Percentiles rank a stretch among this genome's conserved stretches.
These are phyloP conservation scores for Temnothorax rugatulus DNA, from an alignment of 2,888 invertebrate genomes.

Conservation along the genomic window DNA sequence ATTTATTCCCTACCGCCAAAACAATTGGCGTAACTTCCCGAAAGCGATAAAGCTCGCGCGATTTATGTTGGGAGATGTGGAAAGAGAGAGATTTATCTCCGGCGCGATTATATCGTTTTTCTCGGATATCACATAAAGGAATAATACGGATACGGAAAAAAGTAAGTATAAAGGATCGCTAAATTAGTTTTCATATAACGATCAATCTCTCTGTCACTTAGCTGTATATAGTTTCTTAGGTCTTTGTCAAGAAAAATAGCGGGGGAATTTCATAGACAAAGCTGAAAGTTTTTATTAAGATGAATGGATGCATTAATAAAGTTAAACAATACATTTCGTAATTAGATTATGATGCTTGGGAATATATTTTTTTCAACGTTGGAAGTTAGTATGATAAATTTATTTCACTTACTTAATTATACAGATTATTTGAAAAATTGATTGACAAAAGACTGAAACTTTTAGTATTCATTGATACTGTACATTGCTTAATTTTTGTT, in stretches of 20 bases:
- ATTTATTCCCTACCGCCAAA: not conserved
- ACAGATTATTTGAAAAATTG: not conserved
- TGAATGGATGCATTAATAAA: conserved; percentile 4
- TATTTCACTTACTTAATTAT: not conserved
- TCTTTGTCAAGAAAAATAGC: conserved; percentile 23
- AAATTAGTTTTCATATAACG: conserved; percentile 57
- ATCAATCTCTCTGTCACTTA: conserved; percentile 58
- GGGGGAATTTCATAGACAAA: not conserved
- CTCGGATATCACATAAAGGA: not conserved
- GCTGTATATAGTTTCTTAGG: conserved; percentile 17
- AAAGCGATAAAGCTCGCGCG: not conserved
- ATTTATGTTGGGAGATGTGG: not conserved
- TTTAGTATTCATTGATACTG: not conserved
- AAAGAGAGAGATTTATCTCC: not conserved
- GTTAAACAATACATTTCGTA: not conserved
- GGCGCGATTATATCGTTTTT: conserved; percentile 17
- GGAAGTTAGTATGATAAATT: not conserved
- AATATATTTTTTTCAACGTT: not conserved
- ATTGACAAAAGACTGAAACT: not conserved
- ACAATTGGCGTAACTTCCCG: not conserved
- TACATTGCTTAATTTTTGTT: not conserved
- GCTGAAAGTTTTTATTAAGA: conserved; percentile 39
- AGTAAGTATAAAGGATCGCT: conserved; percentile 21
- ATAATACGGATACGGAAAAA: not conserved
- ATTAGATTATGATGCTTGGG: not conserved